A percentile compares a stretch with the other conserved stretches of the same genome.
Evolutionary conservation across 1,140 invertebrate genomes (phyloP).

Genomic region (Littorina saxatilis): DNA sequence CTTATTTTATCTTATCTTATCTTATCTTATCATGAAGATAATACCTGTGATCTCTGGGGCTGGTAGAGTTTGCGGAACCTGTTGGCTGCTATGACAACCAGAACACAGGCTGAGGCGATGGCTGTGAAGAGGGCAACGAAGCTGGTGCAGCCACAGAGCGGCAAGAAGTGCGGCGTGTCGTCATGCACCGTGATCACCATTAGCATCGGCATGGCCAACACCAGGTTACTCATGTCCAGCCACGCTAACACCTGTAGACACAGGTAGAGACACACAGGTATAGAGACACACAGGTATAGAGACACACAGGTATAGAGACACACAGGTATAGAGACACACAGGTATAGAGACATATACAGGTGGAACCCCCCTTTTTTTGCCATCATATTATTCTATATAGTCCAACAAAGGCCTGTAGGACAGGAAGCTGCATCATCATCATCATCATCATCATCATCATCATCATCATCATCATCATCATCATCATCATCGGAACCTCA

Average conservation of each 20-base stretch:
- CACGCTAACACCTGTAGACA: slow-evolving; percentile 44
- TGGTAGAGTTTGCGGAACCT: slow-evolving; percentile 32
- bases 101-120: slow-evolving; percentile 36
- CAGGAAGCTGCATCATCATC: too few relatives aligned
- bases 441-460: too few relatives aligned
- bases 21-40: neutral
- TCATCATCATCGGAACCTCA: too few relatives aligned
- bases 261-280: neutral
- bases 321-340: neutral
- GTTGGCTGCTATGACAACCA: slow-evolving; percentile 50
- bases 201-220: slow-evolving; percentile 37
- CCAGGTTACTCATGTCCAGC: slow-evolving; percentile 42
- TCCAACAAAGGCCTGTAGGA: too few relatives aligned
- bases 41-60: slow-evolving; percentile 2
- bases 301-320: neutral
- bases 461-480: too few relatives aligned
- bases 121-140: slow-evolving; percentile 45
- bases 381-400: too few relatives aligned
- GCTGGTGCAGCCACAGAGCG: slow-evolving; percentile 32
- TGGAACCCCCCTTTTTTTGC: too few relatives aligned
- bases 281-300: neutral
- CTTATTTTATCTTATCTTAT: too few relatives aligned
- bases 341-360: neutral
- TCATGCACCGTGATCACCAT: slow-evolving; percentile 36
- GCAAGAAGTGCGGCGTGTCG: slow-evolving; percentile 14